A percentile compares a stretch with the other conserved stretches of the same genome.
phyloP scores from a whole-genome alignment of 2,797 vertebrate species.

The Squalus acanthias region DNA sequence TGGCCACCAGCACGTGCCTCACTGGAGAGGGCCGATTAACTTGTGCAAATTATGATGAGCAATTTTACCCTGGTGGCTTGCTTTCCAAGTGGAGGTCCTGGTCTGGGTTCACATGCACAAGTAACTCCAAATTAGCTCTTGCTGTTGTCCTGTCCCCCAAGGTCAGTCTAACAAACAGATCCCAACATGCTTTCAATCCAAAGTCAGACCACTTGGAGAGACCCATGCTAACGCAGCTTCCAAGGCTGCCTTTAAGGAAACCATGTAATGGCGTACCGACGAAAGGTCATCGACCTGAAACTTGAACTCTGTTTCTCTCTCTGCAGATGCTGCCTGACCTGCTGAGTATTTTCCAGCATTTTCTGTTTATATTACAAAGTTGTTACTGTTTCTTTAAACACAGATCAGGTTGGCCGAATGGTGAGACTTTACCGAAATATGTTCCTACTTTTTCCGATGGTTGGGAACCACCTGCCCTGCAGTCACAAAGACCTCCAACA shows the following conservation, averaged over 20 bases:
- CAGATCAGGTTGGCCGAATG: constrained; percentile 1
- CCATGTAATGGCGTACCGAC: neutral
- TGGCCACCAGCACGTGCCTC: too few species aligned
- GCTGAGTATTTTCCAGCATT: neutral
- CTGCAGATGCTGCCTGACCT: neutral
- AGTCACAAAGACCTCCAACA: neutral
- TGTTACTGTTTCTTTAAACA: neutral
- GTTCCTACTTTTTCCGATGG: neutral
- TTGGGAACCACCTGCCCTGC: neutral
- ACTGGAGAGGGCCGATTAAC: neutral
- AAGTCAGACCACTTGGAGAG: neutral
- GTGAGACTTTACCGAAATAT: neutral
- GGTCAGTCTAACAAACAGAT: neutral
- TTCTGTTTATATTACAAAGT: neutral
- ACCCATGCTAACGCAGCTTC: neutral
- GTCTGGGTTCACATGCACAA: neutral
- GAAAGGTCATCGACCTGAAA: too few species aligned
- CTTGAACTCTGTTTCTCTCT: neutral
- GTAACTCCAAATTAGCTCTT: neutral
- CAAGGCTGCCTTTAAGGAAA: neutral
- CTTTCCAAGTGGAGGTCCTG: neutral
- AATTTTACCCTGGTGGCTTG: neutral
- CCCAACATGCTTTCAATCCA: neutral
- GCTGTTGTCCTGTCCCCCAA: neutral
- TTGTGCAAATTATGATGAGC: neutral